Conservation (phyloP, 2,888 invertebrate genomes). For the Oligia latruncula region DNA sequence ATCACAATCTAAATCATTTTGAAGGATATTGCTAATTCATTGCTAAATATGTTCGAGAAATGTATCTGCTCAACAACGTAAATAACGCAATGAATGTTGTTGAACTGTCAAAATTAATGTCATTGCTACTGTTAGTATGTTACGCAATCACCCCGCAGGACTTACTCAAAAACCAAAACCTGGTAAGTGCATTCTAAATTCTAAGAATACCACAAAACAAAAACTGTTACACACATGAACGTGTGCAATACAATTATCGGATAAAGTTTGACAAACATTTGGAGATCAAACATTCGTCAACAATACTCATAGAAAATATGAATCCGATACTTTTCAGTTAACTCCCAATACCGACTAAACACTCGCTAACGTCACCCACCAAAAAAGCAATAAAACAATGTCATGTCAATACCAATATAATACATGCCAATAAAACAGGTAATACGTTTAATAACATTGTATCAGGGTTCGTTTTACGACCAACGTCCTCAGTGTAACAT, state of each 20-base stretch:
- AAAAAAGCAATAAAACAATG: slow-evolving; percentile 69
- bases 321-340: background rate
- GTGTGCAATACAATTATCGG: background rate
- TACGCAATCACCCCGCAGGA: too few relatives aligned
- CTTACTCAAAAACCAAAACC: background rate
- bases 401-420: slow-evolving; percentile 76
- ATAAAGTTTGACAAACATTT: too few relatives aligned
- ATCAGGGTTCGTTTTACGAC: slow-evolving; percentile 76
- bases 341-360: slow-evolving; percentile 10
- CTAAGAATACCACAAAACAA: background rate
- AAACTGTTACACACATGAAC: background rate
- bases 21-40: background rate
- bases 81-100: too few relatives aligned
- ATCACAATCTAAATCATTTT: background rate
- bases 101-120: too few relatives aligned
- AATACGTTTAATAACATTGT: slow-evolving; percentile 76
- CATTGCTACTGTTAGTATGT: too few relatives aligned
- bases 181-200: background rate
- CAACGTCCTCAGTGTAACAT: slow-evolving; percentile 53
- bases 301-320: background rate
- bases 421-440: slow-evolving; percentile 78
- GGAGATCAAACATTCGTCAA: background rate
- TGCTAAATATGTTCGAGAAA: background rate
- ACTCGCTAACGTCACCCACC: slow-evolving; percentile 34
- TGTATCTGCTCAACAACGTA: too few relatives aligned